A percentile compares a stretch with the other conserved stretches of the same genome.
Conservation (phyloP, 2,113 vertebrate species). For the Bettongia penicillata region DNA sequence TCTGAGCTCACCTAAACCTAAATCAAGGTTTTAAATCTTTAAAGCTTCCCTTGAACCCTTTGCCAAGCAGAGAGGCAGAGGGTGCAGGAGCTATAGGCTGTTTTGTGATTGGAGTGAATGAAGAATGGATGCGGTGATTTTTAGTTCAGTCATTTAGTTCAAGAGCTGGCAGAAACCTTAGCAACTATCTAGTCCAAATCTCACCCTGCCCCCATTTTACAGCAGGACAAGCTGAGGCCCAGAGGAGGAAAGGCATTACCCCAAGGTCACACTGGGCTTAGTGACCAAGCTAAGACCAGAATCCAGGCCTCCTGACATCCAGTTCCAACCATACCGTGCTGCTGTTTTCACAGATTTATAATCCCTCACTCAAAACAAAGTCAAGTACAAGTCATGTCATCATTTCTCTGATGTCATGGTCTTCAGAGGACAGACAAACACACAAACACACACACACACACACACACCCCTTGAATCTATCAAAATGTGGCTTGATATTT, state of each 20-base stretch:
- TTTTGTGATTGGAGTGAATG: neutral
- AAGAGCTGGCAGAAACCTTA: neutral
- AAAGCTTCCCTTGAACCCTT: neutral
- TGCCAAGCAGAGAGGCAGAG: neutral
- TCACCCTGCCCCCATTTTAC: neutral
- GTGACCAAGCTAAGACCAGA: neutral
- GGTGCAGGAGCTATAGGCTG: neutral
- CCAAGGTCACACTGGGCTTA: neutral
- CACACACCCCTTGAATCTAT: neutral
- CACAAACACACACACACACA: too few relatives aligned
- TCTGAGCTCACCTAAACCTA: neutral
- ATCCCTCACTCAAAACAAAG: too few relatives aligned
- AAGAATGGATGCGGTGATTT: neutral
- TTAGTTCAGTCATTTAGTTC: neutral
- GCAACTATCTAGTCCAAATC: neutral
- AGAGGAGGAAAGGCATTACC: neutral
- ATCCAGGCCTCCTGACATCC: neutral
- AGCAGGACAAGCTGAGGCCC: neutral
- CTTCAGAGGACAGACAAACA: too few relatives aligned
- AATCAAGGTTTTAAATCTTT: neutral
- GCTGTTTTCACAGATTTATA: neutral
- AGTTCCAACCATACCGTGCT: neutral
- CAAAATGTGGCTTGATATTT: neutral
- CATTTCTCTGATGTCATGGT: too few relatives aligned
- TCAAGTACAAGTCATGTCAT: too few relatives aligned